Evolutionary conservation across 2,888 invertebrate genomes (phyloP).

Genomic region (Helicoverpa assulta): DNA sequence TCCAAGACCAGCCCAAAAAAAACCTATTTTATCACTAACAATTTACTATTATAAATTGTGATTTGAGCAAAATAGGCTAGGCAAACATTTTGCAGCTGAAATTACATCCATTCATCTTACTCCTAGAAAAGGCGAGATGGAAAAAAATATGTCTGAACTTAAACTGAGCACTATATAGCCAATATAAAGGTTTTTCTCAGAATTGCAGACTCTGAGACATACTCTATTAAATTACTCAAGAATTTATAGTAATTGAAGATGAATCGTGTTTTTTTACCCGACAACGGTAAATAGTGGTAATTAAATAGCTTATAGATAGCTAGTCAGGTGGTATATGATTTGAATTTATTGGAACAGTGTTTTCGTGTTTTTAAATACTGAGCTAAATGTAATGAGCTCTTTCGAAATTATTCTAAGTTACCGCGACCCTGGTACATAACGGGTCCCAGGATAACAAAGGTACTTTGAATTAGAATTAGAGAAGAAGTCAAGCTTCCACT

Average conservation of each 20-base stretch:
- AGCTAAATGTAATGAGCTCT: too few species aligned
- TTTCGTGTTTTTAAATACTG: neutral
- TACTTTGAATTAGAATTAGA: too few species aligned
- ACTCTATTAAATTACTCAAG: too few species aligned
- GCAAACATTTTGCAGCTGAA: slow-evolving; percentile 23
- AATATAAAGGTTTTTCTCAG: slow-evolving; percentile 21
- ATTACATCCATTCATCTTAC: slow-evolving; percentile 27
- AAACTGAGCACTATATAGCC: slow-evolving; percentile 2
- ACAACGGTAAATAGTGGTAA: neutral
- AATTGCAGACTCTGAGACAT: neutral
- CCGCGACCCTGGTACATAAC: too few species aligned
- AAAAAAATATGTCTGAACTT: slow-evolving; percentile 28
- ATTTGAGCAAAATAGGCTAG: neutral
- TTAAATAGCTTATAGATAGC: neutral
- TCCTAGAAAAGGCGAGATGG: slow-evolving; percentile 5
- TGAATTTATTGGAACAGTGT: neutral
- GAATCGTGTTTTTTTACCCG: too few species aligned
- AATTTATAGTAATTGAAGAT: too few species aligned
- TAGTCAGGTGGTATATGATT: neutral
- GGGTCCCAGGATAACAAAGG: too few species aligned
- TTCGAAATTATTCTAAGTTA: too few species aligned
- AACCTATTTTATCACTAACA: neutral
- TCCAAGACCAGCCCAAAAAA: neutral
- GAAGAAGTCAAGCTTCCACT: too few species aligned
- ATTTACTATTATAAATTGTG: slow-evolving; percentile 11